These are phyloP conservation scores for Chinchilla lanigera DNA, from an alignment of 2,113 vertebrate genomes.

Conservation along the genomic window DNA sequence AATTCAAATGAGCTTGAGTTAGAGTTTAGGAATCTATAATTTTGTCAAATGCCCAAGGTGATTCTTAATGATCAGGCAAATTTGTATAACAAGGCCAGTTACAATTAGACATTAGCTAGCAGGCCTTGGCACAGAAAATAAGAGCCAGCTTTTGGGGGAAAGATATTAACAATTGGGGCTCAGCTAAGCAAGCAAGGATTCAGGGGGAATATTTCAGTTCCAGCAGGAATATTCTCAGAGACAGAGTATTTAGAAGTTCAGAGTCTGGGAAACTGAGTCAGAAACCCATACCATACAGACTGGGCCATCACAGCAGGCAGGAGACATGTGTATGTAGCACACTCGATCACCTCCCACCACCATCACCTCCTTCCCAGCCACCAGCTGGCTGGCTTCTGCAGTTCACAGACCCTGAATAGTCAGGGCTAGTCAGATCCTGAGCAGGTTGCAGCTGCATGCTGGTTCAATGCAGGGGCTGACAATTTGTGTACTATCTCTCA, in stretches of 20 bases:
- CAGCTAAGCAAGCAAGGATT: background rate
- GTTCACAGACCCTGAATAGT: background rate
- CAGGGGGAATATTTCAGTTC: background rate
- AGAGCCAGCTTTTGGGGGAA: background rate
- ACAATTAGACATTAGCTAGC: background rate
- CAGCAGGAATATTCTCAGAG: background rate
- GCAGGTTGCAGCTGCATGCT: background rate
- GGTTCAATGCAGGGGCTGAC: background rate
- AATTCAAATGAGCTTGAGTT: background rate
- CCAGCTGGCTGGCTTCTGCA: background rate
- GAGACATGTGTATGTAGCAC: background rate
- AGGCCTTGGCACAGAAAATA: background rate
- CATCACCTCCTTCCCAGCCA: background rate
- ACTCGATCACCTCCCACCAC: too few relatives aligned
- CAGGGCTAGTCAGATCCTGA: background rate
- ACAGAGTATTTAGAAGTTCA: slow-evolving; percentile 7
- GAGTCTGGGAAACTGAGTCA: background rate
- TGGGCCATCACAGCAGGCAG: background rate
- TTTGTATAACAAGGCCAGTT: background rate
- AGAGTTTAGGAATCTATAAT: background rate
- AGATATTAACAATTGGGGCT: background rate
- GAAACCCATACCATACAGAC: background rate
- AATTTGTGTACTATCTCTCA: background rate
- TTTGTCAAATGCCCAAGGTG: slow-evolving; percentile 13
- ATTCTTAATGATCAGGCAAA: background rate